phyloP scores from a whole-genome alignment of 64 coral and sea anemone genomes.

The Montipora capricornis region DNA sequence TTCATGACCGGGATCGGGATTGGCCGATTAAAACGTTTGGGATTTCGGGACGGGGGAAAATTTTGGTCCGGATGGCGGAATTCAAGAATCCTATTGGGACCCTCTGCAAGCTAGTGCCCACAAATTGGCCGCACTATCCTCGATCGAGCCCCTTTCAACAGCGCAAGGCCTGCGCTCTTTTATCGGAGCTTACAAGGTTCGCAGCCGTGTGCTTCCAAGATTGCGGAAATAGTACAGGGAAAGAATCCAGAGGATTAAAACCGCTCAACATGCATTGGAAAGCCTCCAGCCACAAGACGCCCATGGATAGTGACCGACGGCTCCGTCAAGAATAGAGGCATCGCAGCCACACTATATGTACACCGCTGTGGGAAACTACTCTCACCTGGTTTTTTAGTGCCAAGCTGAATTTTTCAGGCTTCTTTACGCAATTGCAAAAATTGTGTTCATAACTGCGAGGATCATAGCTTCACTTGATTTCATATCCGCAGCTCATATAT shows the following conservation, averaged over 20 bases:
- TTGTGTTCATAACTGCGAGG: no score
- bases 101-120: neutral
- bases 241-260: neutral
- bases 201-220: neutral
- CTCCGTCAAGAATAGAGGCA: neutral
- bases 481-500: no score
- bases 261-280: neutral
- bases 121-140: neutral
- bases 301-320: neutral
- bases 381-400: no score
- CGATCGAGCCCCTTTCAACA: neutral
- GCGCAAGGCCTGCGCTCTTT: slow-evolving; percentile 54
- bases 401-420: no score
- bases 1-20: no score
- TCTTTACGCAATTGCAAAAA: no score
- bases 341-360: no score
- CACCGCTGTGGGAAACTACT: no score
- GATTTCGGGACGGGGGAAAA: no score
- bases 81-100: neutral
- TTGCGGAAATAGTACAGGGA: neutral
- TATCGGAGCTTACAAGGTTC: slow-evolving; percentile 51
- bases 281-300: neutral
- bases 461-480: no score
- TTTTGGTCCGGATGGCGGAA: no score
- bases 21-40: no score